A percentile compares a stretch with the other conserved stretches of the same genome.
Evolutionary conservation across 2,888 invertebrate genomes (phyloP).

Genomic region (Corbicula japonica): DNA sequence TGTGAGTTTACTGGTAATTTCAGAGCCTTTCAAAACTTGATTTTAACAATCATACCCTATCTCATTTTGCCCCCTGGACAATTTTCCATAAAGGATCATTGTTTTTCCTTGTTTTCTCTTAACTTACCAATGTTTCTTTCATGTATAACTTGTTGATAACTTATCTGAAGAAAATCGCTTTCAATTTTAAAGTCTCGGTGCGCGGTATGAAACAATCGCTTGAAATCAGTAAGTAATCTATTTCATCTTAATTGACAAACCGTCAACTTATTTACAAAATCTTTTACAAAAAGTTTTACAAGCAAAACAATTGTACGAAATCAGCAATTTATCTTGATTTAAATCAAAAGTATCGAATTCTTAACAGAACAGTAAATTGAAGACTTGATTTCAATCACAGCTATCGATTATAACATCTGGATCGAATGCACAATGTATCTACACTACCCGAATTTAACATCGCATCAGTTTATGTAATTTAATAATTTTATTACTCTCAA

Average conservation of each 20-base stretch:
- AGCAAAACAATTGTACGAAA: constrained; percentile 2
- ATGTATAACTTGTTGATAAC: constrained; percentile 1
- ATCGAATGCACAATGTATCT: neutral
- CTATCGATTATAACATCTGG: constrained; percentile 20
- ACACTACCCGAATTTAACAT: neutral
- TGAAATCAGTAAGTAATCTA: constrained; percentile 9
- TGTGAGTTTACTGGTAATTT: too few species aligned
- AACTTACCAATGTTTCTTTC: neutral
- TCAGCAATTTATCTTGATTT: constrained; percentile 11
- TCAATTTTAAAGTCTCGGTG: constrained; percentile 23
- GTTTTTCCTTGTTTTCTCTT: neutral
- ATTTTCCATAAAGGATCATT: neutral
- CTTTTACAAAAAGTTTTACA: constrained; percentile 14
- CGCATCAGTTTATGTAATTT: neutral
- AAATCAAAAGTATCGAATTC: constrained; percentile 1
- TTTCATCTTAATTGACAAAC: constrained; percentile 20
- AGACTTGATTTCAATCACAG: constrained; percentile 23
- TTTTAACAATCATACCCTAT: neutral
- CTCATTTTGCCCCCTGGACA: neutral
- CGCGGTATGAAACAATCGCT: constrained; percentile 10
- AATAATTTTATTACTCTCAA: neutral
- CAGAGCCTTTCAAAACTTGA: neutral
- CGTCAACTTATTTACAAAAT: neutral
- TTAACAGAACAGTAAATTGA: constrained; percentile 2
- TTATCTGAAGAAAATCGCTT: constrained; percentile 24